These are phyloP conservation scores for Cataglyphis altisquamis DNA, from an alignment of 2,888 invertebrate genomes.

Conservation along the genomic window DNA sequence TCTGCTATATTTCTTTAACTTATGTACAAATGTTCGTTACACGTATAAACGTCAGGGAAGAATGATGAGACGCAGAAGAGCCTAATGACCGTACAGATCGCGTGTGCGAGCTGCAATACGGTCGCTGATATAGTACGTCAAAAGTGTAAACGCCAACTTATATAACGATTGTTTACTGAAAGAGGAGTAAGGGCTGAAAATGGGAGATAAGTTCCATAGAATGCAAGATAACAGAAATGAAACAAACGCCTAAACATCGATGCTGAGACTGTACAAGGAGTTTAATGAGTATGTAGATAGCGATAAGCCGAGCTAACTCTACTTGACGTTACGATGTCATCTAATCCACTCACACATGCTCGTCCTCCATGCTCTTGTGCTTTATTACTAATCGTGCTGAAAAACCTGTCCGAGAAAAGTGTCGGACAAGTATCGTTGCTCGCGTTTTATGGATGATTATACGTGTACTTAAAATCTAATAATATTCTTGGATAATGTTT, in stretches of 20 bases:
- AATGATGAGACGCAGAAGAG: not conserved
- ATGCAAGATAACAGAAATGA: constrained; percentile 46
- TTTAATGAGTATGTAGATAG: constrained; percentile 64
- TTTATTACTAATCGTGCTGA: constrained; percentile 63
- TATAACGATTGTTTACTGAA: constrained; percentile 18
- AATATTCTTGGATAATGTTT: constrained; percentile 30
- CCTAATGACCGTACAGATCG: constrained; percentile 26
- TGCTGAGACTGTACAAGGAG: constrained; percentile 33
- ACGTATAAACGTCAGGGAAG: not conserved
- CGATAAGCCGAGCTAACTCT: constrained; percentile 64
- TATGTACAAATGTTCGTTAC: not conserved
- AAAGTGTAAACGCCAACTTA: constrained; percentile 37
- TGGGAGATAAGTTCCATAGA: constrained; percentile 38
- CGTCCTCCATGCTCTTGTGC: constrained; percentile 33
- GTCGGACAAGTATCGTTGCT: not conserved
- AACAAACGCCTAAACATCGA: constrained; percentile 59
- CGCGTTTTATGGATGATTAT: not conserved
- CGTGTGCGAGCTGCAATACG: not conserved
- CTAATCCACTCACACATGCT: constrained; percentile 57
- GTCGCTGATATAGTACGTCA: constrained; percentile 16
- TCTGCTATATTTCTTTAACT: not conserved
- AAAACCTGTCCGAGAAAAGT: constrained; percentile 4
- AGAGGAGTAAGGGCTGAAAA: constrained; percentile 37
- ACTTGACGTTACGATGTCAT: constrained; percentile 47
- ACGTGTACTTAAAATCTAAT: not conserved